A percentile compares a stretch with the other conserved stretches of the same genome.
phyloP scores from a whole-genome alignment of 2,113 vertebrate species.

The Paralichthys olivaceus region DNA sequence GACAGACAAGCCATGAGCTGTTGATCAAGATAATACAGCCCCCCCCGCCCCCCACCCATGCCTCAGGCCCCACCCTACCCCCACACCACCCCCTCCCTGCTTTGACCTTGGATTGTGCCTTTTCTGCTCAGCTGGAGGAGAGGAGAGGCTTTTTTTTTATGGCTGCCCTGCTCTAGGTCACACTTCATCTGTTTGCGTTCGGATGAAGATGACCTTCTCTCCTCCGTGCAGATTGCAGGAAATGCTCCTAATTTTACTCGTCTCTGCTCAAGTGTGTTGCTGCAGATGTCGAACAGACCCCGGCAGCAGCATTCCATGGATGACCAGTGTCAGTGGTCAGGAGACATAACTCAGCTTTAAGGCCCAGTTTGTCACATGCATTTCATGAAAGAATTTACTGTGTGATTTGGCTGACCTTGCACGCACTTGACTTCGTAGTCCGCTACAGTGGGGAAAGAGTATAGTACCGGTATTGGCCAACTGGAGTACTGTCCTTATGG shows the following conservation, averaged over 20 bases:
- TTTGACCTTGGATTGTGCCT: conserved; percentile 68
- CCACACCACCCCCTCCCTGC: conserved; percentile 5
- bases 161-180: conserved; percentile 59
- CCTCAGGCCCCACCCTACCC: too few relatives aligned
- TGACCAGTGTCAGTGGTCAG: conserved; percentile 60
- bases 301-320: conserved; percentile 64
- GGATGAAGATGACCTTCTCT: conserved; percentile 57
- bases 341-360: conserved; percentile 72
- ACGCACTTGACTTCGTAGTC: conserved; percentile 33
- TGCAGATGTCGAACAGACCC: conserved; percentile 75
- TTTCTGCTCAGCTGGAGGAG: conserved; percentile 45
- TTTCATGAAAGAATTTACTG: conserved; percentile 57
- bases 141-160: conserved; percentile 48
- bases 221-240: conserved; percentile 67
- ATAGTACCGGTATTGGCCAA: conserved; percentile 19
- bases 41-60: background rate
- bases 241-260: conserved; percentile 74
- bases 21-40: conserved; percentile 56
- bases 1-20: conserved; percentile 42
- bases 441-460: conserved; percentile 32
- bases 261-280: conserved; percentile 57
- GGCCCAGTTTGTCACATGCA: conserved; percentile 57
- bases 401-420: conserved; percentile 64
- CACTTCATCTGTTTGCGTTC: conserved; percentile 61
- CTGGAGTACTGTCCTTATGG: conserved; percentile 22